Evolutionary conservation across 2,113 vertebrate species (phyloP), one percentile per base, ranked within the genome.

Genomic region (Neogobius melanostomus): DNA sequence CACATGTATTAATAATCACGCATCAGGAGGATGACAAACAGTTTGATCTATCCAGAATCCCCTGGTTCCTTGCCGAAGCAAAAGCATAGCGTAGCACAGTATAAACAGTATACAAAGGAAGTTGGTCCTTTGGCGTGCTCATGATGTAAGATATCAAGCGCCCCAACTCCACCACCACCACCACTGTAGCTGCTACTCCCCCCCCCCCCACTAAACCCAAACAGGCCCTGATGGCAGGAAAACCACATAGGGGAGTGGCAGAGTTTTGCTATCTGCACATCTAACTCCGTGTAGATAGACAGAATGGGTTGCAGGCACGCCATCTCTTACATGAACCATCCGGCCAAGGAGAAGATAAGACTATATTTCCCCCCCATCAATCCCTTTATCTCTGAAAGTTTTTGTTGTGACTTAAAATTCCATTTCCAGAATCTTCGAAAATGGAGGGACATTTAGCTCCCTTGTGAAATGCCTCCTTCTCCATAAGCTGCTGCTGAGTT

Each of bases 191-290:
- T 7, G 3, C 50, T 53, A 5, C 17, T 11, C 53, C 53, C 53
- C 28, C 43, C 42, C 53, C 12, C 52, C 65, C 69, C 68, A 75
- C 76, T 72, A 87, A 91, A 79, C 69, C 72, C 76, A 87, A 80
- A 88, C 83, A 82, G 74, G 83, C 86, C 81, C 77, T 46, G 61
- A 90, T 88, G 81, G 83, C 84, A 91, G 90, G 89, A 92, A 91
- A 81, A 80, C 84, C 86, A 77, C 80, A 81, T 45, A 82, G 80
- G 87, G 89, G 87, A 85, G 87, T 82, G 86, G 87, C 84, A 66
- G 43, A 36, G 83, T 74, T 83, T 80, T 6, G 8, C 80, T 88
- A 90, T 90, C 89, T 78, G 10, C 75, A 79, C 67, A 90, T 89
- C 86, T 82, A 83, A 68, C 77, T 81, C 66, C 66, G 84, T 57